These are phyloP conservation scores for Tenthredo livida DNA, from an alignment of 2,888 invertebrate genomes.

Conservation along the genomic window DNA sequence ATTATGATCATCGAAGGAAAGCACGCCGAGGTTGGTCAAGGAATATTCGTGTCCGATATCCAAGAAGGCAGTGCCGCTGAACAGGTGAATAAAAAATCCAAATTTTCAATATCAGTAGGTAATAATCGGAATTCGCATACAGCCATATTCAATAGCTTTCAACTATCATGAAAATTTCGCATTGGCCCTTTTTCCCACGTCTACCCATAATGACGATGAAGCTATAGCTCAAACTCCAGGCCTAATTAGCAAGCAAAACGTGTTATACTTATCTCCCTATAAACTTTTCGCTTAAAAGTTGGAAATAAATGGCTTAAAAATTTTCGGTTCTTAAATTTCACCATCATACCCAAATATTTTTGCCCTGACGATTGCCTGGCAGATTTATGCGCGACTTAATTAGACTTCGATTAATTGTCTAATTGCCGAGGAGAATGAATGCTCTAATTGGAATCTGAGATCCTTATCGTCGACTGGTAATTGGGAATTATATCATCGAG, in stretches of 20 bases:
- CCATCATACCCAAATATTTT: too few species aligned
- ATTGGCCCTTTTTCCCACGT: neutral
- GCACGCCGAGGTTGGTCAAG: constrained; percentile 94
- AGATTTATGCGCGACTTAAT: constrained; percentile 13
- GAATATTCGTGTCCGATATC: constrained; percentile 95
- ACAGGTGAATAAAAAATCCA: constrained; percentile 80
- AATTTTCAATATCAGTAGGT: neutral
- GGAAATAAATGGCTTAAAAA: neutral
- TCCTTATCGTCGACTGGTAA: neutral
- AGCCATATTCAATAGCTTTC: neutral
- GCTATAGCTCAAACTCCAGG: neutral
- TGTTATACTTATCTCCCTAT: neutral
- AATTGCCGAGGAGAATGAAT: neutral
- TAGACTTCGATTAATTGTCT: neutral
- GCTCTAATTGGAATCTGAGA: neutral
- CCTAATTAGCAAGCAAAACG: neutral
- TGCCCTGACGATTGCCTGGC: neutral
- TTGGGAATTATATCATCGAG: constrained; percentile 23
- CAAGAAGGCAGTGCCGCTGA: constrained; percentile 94
- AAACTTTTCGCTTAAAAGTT: neutral
- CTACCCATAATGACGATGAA: neutral
- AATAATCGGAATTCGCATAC: neutral
- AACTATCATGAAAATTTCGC: neutral
- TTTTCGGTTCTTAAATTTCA: neutral
- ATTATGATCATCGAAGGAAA: constrained; percentile 98